Evolutionary conservation across 1,140 invertebrate species (phyloP), one percentile per base, ranked within the genome.

Genomic region (Drosophila pruinosa): DNA sequence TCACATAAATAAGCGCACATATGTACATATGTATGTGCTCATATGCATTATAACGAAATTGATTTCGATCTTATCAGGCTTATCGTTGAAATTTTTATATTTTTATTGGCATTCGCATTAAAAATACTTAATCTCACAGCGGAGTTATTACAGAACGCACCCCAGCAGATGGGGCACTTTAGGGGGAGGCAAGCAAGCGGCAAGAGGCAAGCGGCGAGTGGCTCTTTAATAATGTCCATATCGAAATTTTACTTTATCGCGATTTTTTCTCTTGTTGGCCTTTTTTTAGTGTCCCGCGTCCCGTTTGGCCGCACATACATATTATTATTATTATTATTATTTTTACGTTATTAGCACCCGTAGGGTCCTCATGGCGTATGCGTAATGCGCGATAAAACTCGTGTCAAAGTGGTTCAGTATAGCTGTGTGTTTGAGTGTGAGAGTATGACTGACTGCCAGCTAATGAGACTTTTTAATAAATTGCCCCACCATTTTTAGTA

Each of bases 401-500:
- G 31, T 22, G 41, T 65, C 21, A 26, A 12, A 31, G 38, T 47
- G 41, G 41, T 45, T 56, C 24, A 57, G 47, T 53, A 17, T 36
- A 34, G 22, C 12, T 50, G 21, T 22, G 52, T 48, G 47, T 43
- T 57, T 50, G 48, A 57, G 21, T 19, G 54, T 48, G 17, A 63
- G 24, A n/a, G n/a, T n/a, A n/a, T 34, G 53, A 45, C 57, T 47
- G 61, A 58, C 58, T 58, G 72, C 45, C 67, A 76, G 74, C 79
- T 88, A 88, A 88, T 88, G 82, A 89, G 82, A 88, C 78, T 88
- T 88, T 88, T 88, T 88, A 88, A 88, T 88, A 88, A 88, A 88
- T 88, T 88, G 78, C 75, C 75, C 82, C 73, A 67, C 47, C 78
- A 77, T 78, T 88, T 88, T 88, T 73, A 88, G 78, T 88, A 82